phyloP scores from a whole-genome alignment of 1,140 invertebrate species.

The Heliconius melpomene region DNA sequence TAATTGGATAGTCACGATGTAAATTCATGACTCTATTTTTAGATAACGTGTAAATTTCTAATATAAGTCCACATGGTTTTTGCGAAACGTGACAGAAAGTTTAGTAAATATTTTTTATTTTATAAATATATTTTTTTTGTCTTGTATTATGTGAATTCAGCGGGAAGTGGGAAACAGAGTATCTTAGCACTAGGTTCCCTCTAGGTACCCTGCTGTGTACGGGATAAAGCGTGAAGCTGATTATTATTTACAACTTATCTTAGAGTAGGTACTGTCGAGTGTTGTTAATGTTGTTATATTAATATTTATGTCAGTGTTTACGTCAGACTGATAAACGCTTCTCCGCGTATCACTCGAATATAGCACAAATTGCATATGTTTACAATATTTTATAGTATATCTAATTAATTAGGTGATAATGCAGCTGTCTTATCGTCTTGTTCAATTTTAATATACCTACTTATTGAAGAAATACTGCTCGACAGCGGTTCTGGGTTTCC shows the following conservation, averaged over 20 bases:
- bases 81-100: no score
- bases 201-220: no score
- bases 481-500: no score
- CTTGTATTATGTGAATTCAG: no score
- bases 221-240: no score
- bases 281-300: not conserved
- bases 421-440: not conserved
- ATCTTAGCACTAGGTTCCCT: no score
- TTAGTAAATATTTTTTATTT: no score
- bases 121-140: no score
- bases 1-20: constrained; percentile 16
- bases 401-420: constrained; percentile 2
- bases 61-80: not conserved
- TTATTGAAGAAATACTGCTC: no score
- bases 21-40: not conserved
- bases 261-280: not conserved
- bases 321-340: constrained; percentile 17
- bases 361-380: constrained; percentile 21
- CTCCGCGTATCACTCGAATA: constrained; percentile 11
- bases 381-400: constrained; percentile 6
- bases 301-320: constrained; percentile 25
- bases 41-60: not conserved
- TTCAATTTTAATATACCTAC: not conserved
- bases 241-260: not conserved
- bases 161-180: no score